Conservation (phyloP, 2,113 vertebrate species). For the Ptilorrhoa leucosticta region DNA sequence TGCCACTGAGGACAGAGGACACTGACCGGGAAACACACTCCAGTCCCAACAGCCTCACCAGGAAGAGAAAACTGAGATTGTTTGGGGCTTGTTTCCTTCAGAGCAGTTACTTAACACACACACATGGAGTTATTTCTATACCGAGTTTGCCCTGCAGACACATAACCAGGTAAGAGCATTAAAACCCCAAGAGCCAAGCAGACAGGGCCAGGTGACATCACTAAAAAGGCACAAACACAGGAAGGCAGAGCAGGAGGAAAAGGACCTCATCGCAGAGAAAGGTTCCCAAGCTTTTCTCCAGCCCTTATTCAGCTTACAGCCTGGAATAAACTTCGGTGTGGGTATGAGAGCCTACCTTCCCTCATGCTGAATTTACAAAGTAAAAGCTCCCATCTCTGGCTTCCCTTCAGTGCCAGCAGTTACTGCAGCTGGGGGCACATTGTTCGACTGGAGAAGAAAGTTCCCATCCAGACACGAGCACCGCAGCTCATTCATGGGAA, state of each 20-base stretch:
- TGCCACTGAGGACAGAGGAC: not conserved
- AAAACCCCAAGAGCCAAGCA: not conserved
- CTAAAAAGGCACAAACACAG: not conserved
- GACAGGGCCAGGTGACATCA: not conserved
- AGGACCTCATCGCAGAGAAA: rapidly evolving
- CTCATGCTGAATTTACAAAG: not conserved
- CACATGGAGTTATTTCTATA: not conserved
- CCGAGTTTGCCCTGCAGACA: not conserved
- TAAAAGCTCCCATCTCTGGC: not conserved
- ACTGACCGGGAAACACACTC: rapidly evolving
- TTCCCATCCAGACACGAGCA: not conserved
- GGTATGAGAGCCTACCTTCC: not conserved
- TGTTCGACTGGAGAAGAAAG: not conserved
- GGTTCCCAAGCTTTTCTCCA: not conserved
- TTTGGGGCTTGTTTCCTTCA: not conserved
- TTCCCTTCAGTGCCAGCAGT: not conserved
- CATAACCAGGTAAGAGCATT: not conserved
- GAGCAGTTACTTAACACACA: not conserved
- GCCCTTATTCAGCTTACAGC: not conserved
- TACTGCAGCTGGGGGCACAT: not conserved
- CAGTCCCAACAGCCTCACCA: not conserved
- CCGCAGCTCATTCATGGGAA: rapidly evolving
- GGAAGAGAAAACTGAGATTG: not conserved
- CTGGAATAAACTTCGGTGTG: not conserved
- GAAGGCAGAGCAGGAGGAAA: not conserved